Conservation (phyloP, 1,140 invertebrate species). For the Neodiprion pinetum region DNA sequence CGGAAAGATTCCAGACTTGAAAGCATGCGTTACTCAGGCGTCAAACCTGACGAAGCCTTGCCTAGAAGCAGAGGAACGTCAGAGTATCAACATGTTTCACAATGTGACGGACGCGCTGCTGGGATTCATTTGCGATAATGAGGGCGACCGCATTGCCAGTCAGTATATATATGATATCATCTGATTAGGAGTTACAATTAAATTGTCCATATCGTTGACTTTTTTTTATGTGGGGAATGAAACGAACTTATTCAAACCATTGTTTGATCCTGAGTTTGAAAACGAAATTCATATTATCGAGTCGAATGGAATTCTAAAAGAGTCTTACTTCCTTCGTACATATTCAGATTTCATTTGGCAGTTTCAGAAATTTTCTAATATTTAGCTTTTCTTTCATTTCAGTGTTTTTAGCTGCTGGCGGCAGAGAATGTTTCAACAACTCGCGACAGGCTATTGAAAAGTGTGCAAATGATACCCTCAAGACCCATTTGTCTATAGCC, state of each 20-base stretch:
- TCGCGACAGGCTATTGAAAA: slow-evolving; percentile 67
- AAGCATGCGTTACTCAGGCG: slow-evolving; percentile 68
- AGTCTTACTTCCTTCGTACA: no score
- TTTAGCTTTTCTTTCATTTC: slow-evolving; percentile 44
- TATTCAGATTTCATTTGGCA: slow-evolving; percentile 3
- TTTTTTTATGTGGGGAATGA: slow-evolving; percentile 6
- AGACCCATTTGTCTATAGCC: slow-evolving; percentile 32
- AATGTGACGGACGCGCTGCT: slow-evolving; percentile 72
- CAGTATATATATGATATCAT: slow-evolving; percentile 50
- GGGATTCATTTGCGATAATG: slow-evolving; percentile 77
- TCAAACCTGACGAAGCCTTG: slow-evolving; percentile 68
- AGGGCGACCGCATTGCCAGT: slow-evolving; percentile 82
- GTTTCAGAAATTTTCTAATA: slow-evolving; percentile 14
- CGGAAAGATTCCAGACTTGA: slow-evolving; percentile 65
- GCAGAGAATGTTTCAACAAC: slow-evolving; percentile 73
- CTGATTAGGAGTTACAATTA: not conserved
- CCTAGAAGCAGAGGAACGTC: slow-evolving; percentile 66
- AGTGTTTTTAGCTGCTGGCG: slow-evolving; percentile 82
- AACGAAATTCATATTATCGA: no score
- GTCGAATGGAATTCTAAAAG: no score
- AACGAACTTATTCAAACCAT: slow-evolving; percentile 27
- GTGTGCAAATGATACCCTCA: slow-evolving; percentile 71
- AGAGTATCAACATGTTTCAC: slow-evolving; percentile 65
- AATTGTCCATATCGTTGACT: not conserved
- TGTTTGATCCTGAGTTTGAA: not conserved